A percentile compares a stretch with the other conserved stretches of the same genome.
phyloP scores from a whole-genome alignment of 64 coral and sea anemone species.

The Porites australiensis region DNA sequence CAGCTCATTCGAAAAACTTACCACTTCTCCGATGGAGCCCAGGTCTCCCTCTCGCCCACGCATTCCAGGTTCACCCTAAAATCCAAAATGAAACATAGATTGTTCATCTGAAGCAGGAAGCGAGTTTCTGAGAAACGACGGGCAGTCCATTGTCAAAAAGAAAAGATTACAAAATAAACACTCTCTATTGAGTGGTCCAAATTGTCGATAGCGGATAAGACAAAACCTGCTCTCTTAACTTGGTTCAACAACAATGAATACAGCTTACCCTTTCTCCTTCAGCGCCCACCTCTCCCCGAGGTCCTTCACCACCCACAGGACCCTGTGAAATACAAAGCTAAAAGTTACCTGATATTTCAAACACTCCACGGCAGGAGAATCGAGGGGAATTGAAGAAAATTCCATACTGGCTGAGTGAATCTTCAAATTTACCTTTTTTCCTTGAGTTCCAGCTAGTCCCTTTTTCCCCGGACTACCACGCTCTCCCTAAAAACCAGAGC shows the following conservation, averaged over 20 bases:
- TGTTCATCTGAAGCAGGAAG: too few relatives aligned
- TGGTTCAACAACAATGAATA: neutral
- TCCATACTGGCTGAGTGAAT: neutral
- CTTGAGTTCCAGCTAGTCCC: constrained; percentile 12
- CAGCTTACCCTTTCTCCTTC: constrained; percentile 31
- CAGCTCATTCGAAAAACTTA: neutral
- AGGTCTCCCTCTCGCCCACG: constrained; percentile 25
- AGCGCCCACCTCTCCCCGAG: neutral
- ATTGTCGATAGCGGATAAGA: too few relatives aligned
- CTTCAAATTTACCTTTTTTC: constrained; percentile 3
- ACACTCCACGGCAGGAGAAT: neutral
- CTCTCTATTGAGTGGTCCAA: too few relatives aligned
- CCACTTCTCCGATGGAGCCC: neutral
- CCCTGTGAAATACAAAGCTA: constrained; percentile 24
- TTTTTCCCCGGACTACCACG: constrained; percentile 40
- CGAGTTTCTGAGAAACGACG: neutral
- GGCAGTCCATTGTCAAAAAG: neutral
- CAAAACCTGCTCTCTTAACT: too few relatives aligned
- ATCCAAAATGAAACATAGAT: neutral
- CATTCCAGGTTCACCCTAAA: constrained; percentile 19
- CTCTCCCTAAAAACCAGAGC: constrained; percentile 29
- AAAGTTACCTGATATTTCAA: neutral
- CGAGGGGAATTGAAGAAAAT: too few relatives aligned
- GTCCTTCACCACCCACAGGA: constrained; percentile 37
- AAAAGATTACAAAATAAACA: too few relatives aligned